A percentile compares a stretch with the other conserved stretches of the same genome.
Evolutionary conservation across 2,113 vertebrate genomes (phyloP).

Genomic region (Platichthys stellatus): DNA sequence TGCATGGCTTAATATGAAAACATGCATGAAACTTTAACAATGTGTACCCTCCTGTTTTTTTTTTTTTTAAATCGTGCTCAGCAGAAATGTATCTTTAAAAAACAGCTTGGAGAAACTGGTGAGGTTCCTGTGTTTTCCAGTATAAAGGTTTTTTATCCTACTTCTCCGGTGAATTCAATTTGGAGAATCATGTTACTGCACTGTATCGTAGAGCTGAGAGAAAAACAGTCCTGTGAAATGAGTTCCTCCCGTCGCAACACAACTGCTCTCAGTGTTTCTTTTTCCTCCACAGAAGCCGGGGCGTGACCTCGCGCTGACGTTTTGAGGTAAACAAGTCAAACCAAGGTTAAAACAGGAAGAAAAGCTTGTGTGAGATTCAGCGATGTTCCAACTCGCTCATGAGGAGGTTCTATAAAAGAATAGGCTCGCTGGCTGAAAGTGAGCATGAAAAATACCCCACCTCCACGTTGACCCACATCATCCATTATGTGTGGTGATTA

Average conservation of each 20-base stretch:
- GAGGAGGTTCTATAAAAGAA: constrained; percentile 78
- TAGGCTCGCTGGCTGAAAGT: constrained; percentile 82
- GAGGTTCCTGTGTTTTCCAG: constrained; percentile 17
- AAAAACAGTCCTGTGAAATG: constrained; percentile 33
- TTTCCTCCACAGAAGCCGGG: constrained; percentile 32
- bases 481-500: constrained; percentile 85
- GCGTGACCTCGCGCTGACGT: constrained; percentile 64
- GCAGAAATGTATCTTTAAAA: constrained; percentile 20
- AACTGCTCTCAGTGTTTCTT: constrained; percentile 32
- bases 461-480: constrained; percentile 84
- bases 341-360: constrained; percentile 77
- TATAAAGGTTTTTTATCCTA: constrained; percentile 1
- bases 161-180: constrained; percentile 27
- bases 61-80: constrained; percentile 3
- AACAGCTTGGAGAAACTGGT: background rate
- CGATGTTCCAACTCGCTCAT: constrained; percentile 64
- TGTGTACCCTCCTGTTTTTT: background rate
- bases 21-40: constrained; percentile 51
- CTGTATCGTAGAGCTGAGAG: background rate
- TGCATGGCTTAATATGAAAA: constrained; percentile 64
- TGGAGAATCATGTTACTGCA: constrained; percentile 1
- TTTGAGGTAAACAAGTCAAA: constrained; percentile 74
- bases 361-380: constrained; percentile 64
- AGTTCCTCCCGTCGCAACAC: constrained; percentile 12
- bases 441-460: constrained; percentile 86